Percentiles rank a stretch among this genome's conserved stretches.
phyloP scores from a whole-genome alignment of 2,888 invertebrate species.

The Cephonodes hylas region DNA sequence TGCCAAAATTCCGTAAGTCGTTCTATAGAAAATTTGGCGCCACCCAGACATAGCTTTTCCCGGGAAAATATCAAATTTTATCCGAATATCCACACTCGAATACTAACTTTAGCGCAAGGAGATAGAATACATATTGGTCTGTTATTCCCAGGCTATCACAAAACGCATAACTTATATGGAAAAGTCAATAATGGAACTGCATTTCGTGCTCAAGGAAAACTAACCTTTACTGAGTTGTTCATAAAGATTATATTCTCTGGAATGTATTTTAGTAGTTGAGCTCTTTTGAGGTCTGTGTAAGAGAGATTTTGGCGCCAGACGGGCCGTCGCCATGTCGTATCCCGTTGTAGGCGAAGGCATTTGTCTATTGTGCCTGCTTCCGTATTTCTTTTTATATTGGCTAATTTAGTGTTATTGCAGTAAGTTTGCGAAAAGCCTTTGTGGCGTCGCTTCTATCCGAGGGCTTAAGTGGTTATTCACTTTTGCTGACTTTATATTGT shows the following conservation, averaged over 20 bases:
- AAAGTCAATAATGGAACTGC: constrained; percentile 46
- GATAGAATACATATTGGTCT: constrained; percentile 20
- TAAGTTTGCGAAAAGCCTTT: constrained; percentile 49
- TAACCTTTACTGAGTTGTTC: accelerated
- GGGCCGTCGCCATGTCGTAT: constrained; percentile 61
- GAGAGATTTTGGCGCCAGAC: constrained; percentile 63
- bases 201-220: constrained; percentile 19
- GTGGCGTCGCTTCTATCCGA: constrained; percentile 32
- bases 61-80: constrained; percentile 15
- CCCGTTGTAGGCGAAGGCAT: constrained; percentile 50
- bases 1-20: constrained; percentile 12
- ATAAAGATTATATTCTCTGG: constrained; percentile 10
- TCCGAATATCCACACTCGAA: neutral
- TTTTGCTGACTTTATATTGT: neutral
- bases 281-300: constrained; percentile 37
- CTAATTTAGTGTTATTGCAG: constrained; percentile 67
- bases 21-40: constrained; percentile 34
- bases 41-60: constrained; percentile 49
- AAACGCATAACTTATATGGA: constrained; percentile 38
- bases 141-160: constrained; percentile 15
- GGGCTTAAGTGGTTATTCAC: constrained; percentile 26
- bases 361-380: constrained; percentile 56
- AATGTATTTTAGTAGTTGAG: constrained; percentile 18
- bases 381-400: constrained; percentile 56
- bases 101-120: neutral